phyloP scores from a whole-genome alignment of 53 echinoderm and acorn worm species.

The Holothuria leucospilota region DNA sequence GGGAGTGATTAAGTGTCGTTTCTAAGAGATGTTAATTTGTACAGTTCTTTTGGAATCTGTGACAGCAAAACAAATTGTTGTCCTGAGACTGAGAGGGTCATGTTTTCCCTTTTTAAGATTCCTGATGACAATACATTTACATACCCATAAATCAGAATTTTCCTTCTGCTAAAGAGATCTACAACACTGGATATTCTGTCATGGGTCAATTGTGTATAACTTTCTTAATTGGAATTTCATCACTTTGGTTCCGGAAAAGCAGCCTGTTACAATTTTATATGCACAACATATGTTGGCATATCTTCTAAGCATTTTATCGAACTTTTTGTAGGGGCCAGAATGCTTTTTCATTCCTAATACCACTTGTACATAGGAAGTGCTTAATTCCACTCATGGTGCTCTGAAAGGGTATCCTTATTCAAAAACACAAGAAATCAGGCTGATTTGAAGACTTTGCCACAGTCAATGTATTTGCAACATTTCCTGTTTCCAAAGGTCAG shows the following conservation, averaged over 20 bases:
- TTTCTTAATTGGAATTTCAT: neutral
- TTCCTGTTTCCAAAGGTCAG: too few species aligned
- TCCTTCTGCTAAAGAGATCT: neutral
- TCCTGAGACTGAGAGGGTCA: conserved; percentile 36
- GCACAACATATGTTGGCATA: conserved; percentile 2
- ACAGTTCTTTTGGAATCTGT: conserved; percentile 42
- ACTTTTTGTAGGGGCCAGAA: neutral
- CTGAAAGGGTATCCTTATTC: neutral
- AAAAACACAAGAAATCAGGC: too few species aligned
- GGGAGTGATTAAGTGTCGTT: conserved; percentile 53
- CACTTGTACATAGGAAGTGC: too few species aligned
- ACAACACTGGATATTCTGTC: neutral
- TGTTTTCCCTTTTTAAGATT: neutral
- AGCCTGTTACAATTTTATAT: conserved; percentile 18
- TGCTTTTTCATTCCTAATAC: neutral
- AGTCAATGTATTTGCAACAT: too few species aligned
- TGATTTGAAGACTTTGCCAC: too few species aligned
- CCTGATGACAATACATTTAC: neutral
- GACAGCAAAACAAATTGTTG: conserved; percentile 36
- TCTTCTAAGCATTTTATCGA: conserved; percentile 1
- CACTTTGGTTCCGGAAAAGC: conserved; percentile 11
- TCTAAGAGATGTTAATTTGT: conserved; percentile 14
- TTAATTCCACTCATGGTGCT: too few species aligned
- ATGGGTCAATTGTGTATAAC: neutral
- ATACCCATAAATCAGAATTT: neutral